These are phyloP conservation scores for Octomys mimax DNA, from an alignment of 2,797 vertebrate genomes.

Conservation along the genomic window DNA sequence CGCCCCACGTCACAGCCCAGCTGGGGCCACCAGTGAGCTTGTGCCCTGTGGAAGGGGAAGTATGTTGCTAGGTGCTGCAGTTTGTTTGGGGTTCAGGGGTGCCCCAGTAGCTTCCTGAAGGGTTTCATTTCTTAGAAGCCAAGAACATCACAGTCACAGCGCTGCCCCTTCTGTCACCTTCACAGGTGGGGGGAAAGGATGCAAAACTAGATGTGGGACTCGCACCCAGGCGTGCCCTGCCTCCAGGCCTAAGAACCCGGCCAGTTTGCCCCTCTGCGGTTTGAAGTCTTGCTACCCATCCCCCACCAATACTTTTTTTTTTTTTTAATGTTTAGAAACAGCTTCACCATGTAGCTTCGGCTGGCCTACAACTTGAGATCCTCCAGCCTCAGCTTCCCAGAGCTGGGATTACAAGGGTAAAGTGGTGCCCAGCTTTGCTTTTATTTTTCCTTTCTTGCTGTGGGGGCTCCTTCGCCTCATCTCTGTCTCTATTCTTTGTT, in stretches of 20 bases:
- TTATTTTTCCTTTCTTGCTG: not conserved
- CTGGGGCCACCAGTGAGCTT: not conserved
- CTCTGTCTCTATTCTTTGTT: not conserved
- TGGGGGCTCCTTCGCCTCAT: not conserved
- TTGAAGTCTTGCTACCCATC: not conserved
- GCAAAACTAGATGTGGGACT: not conserved
- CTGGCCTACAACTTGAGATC: not conserved
- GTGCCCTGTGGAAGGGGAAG: conserved; percentile 66
- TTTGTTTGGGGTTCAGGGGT: conserved; percentile 66
- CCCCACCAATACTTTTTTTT: too few species aligned
- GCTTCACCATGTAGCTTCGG: not conserved
- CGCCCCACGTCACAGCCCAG: not conserved
- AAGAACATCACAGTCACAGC: conserved; percentile 9
- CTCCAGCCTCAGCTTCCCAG: not conserved
- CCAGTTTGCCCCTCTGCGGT: not conserved
- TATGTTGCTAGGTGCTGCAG: conserved; percentile 58
- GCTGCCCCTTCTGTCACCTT: not conserved
- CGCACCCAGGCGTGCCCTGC: not conserved
- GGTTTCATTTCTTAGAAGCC: conserved; percentile 76
- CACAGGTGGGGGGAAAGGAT: not conserved
- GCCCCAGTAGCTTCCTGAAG: conserved; percentile 48
- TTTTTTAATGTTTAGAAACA: not conserved
- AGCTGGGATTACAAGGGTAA: not conserved
- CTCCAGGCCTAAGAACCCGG: not conserved
- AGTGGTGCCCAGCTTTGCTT: not conserved